Evolutionary conservation across 92 coral and sea anemone species (phyloP), one percentile per base, ranked within the genome.

Genomic region (Porites divaricata): DNA sequence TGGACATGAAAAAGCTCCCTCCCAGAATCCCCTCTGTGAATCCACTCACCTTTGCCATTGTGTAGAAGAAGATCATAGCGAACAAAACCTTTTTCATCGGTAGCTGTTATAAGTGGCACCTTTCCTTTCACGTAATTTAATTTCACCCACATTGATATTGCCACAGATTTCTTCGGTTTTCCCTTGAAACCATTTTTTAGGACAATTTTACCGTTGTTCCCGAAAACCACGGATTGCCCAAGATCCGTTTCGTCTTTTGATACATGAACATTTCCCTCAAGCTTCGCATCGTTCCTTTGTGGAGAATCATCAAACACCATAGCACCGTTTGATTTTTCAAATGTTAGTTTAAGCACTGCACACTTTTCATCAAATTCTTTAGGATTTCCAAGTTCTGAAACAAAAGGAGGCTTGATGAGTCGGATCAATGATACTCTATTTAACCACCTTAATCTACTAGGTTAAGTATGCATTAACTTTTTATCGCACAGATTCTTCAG

Each of bases 101-200:
- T 79, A 20, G 94, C 92, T 45, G 90, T 89, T 50, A 94, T 87
- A n/a, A 94, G 86, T 2, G 98, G 79, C 65, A 92, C 87, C 9
- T 56, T 45, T 45, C 98, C 98, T 10, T 88, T 64, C 12, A 65
- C 63, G 77, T 79, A 66, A 15, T 88, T 64, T 3, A 94, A 80
- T 28, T 90, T 92, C 20, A 90, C 89, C 98, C 98, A 94, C 89
- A 92, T 80, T 35, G 98, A 94, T 25, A 94, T 82, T 52, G 93
- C 98, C n/a, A 93, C 93, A 21, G 95, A 87, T 80, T 84, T 89
- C 57, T 80, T 89, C 50, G 98, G 98, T 62, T 92, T 94, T 75
- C 98, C 98, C 79, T 87, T 94, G 81, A 94, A 94, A 15, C 70
- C 77, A 45, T 72, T 79, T 14, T 89, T 85, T 8, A 94, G 74